Percentiles rank a stretch among this genome's conserved stretches.
Conservation (phyloP, 2,113 vertebrate genomes). For the Bubo blakistoni region DNA sequence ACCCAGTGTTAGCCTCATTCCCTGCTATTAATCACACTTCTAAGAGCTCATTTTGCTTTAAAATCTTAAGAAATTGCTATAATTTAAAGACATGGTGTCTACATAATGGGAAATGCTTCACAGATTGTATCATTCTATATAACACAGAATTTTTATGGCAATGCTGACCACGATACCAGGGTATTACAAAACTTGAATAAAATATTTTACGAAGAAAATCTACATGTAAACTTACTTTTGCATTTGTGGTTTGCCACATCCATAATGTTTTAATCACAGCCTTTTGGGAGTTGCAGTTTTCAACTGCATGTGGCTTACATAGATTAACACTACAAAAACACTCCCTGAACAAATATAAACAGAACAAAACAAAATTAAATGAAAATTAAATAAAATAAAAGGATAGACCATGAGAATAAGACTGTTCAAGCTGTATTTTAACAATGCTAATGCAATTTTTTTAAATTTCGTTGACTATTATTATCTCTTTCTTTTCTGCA, state of each 20-base stretch:
- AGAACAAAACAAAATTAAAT: constrained; percentile 47
- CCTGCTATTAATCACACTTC: constrained; percentile 81
- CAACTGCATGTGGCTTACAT: constrained; percentile 69
- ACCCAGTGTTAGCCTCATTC: constrained; percentile 78
- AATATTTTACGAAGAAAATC: constrained; percentile 54
- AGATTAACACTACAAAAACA: constrained; percentile 75
- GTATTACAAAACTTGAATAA: constrained; percentile 65
- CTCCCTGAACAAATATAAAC: constrained; percentile 57
- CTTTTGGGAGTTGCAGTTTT: constrained; percentile 81
- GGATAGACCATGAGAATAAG: not conserved
- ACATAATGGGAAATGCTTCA: constrained; percentile 81
- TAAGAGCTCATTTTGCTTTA: constrained; percentile 84
- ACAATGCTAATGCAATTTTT: not conserved
- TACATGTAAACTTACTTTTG: constrained; percentile 71
- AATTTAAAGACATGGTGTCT: constrained; percentile 81
- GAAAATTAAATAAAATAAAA: constrained; percentile 37
- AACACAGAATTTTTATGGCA: constrained; percentile 70
- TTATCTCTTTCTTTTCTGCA: not conserved
- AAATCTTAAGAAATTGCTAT: constrained; percentile 84
- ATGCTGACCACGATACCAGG: constrained; percentile 69
- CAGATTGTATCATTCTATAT: constrained; percentile 76
- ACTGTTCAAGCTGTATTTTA: constrained; percentile 10
- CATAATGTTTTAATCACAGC: constrained; percentile 70
- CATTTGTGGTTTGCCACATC: constrained; percentile 74
- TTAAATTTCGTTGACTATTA: not conserved